Evolutionary conservation across 2,888 invertebrate species (phyloP), one percentile per base, ranked within the genome.

Genomic region (Caenorhabditis afra): DNA sequence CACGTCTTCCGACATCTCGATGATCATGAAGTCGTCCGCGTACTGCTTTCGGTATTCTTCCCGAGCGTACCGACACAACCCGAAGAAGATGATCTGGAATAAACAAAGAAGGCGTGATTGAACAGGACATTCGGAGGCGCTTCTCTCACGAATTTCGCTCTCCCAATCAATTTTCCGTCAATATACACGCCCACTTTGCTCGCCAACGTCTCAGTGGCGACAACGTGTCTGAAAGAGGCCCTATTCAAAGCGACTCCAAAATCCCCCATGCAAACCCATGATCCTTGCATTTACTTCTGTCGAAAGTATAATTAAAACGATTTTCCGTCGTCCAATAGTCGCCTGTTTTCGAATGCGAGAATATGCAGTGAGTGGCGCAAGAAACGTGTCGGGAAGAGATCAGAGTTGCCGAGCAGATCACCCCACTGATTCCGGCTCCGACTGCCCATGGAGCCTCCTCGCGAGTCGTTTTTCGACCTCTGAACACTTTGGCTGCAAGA

Each of bases 391-490:
- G 4, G 2, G 62, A 39, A 1, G 62, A 62, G 20, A 62, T 10
- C 3, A 62, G n/a, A 10, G 62, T 62, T 14, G 50, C 62, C 3
- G 62, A 39, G 22, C 62, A 62, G 5, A 23, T 22, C 14, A 1
- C 14, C 22, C 44, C 44, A 16, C 12, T 8, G 3, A 53, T 52
- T 4, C 20, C 11, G 11, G 55, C 55, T 52, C 16, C 23, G 1
- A 65, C 65, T 12, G 65, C 2, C 65, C 65, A 65, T 18, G 65
- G 65, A 0, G 65, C 65, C 37, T 65, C 65, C 3, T 47, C 52
- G 2, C 8, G 18, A 8, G 29, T 12, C n/a, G 53, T 16, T 14
- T 29, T 3, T 55, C 35, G 23, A 14, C 65, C 65, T 18, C 47
- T 65, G 65, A 65, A 65, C 18, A 65, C 44, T 45, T 66, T 66